A percentile compares a stretch with the other conserved stretches of the same genome.
Evolutionary conservation across 2,113 vertebrate species (phyloP).

Genomic region (Phocoena sinus): DNA sequence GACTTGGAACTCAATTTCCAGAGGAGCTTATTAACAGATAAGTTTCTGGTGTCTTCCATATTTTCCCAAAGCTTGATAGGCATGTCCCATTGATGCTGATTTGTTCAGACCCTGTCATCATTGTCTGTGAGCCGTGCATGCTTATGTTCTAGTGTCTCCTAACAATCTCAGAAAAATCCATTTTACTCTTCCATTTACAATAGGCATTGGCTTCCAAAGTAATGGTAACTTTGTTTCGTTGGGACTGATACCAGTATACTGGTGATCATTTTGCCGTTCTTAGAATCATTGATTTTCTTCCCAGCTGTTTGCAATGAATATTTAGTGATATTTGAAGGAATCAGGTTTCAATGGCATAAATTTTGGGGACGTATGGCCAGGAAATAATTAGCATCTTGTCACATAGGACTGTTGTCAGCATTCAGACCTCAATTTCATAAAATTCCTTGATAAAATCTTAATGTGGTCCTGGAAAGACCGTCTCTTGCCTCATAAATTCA

Average conservation of each 20-base stretch:
- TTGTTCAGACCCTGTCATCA: not conserved
- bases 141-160: not conserved
- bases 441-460: not conserved
- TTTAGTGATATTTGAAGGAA: slow-evolving; percentile 31
- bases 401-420: not conserved
- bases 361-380: not conserved
- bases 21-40: not conserved
- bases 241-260: not conserved
- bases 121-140: not conserved
- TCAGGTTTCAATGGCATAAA: not conserved
- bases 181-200: not conserved
- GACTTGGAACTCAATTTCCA: not conserved
- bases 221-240: not conserved
- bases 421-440: slow-evolving; percentile 20
- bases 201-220: slow-evolving; percentile 23
- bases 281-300: slow-evolving; percentile 13
- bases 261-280: not conserved
- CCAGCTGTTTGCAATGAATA: slow-evolving; percentile 9
- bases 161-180: not conserved
- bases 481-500: not conserved
- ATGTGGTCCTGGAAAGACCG: not conserved
- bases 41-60: not conserved
- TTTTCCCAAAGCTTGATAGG: not conserved
- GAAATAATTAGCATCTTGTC: slow-evolving; percentile 43
- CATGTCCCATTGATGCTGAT: not conserved